Percentiles rank a stretch among this genome's conserved stretches.
phyloP scores from a whole-genome alignment of 2,113 vertebrate genomes.

The Sylvietta virens region DNA sequence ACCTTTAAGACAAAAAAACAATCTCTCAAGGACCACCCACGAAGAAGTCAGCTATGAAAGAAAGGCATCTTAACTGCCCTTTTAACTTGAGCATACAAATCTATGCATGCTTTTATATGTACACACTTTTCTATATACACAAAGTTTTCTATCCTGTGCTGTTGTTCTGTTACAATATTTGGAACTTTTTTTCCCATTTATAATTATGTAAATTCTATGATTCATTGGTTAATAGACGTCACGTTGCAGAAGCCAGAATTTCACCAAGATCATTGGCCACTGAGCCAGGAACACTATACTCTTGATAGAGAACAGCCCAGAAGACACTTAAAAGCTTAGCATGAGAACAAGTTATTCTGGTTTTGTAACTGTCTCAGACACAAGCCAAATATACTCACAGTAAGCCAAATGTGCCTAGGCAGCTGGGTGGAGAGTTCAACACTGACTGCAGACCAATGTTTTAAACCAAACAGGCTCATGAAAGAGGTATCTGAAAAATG shows the following conservation, averaged over 20 bases:
- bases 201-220: background rate
- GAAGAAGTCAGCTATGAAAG: background rate
- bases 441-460: background rate
- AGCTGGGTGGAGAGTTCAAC: background rate
- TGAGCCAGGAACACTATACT: background rate
- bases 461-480: background rate
- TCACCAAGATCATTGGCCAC: background rate
- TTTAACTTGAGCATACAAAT: background rate
- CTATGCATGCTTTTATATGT: background rate
- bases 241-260: background rate
- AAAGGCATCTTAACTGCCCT: background rate
- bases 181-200: background rate
- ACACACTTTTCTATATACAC: background rate
- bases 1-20: background rate
- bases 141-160: background rate
- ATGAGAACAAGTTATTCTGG: background rate
- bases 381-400: background rate
- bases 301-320: background rate
- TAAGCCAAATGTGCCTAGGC: background rate
- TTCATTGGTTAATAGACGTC: background rate
- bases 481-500: background rate
- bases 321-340: background rate
- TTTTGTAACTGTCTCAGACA: fast-evolving
- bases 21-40: too few species aligned
- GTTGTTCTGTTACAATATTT: background rate